Conservation (phyloP, 1,140 invertebrate genomes). For the Papilio helenus region DNA sequence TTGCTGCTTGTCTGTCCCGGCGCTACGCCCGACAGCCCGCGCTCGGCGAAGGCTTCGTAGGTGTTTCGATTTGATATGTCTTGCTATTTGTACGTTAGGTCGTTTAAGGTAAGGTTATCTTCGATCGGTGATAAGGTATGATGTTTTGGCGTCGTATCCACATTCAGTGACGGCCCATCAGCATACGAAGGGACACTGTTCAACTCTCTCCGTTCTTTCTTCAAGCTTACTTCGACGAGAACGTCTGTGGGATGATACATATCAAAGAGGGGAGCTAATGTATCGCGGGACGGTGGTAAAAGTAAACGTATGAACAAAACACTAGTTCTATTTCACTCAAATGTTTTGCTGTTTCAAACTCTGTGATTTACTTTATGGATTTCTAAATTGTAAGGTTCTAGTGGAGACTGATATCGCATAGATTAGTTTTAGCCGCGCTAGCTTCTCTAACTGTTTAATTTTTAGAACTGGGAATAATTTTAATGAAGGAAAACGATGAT, state of each 20-base stretch:
- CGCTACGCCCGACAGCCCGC: constrained; percentile 40
- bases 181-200: constrained; percentile 76
- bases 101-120: constrained; percentile 72
- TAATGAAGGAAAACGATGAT: constrained; percentile 63
- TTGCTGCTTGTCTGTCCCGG: constrained; percentile 13
- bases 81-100: constrained; percentile 74
- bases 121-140: constrained; percentile 73
- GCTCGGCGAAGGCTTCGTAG: constrained; percentile 55
- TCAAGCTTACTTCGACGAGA: constrained; percentile 69
- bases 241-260: constrained; percentile 79
- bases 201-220: constrained; percentile 63
- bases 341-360: constrained; percentile 80
- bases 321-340: constrained; percentile 72
- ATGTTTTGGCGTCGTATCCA: constrained; percentile 59
- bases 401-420: constrained; percentile 83
- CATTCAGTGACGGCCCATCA: constrained; percentile 57
- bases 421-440: constrained; percentile 82
- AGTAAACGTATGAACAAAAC: constrained; percentile 63
- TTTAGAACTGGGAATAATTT: constrained; percentile 77
- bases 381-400: constrained; percentile 82
- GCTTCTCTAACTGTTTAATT: constrained; percentile 79
- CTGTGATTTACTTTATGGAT: constrained; percentile 82
- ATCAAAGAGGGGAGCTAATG: constrained; percentile 75
- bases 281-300: constrained; percentile 68
- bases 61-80: constrained; percentile 67